These are phyloP conservation scores for Bombylius discolor DNA, from an alignment of 2,888 invertebrate genomes.

Conservation along the genomic window DNA sequence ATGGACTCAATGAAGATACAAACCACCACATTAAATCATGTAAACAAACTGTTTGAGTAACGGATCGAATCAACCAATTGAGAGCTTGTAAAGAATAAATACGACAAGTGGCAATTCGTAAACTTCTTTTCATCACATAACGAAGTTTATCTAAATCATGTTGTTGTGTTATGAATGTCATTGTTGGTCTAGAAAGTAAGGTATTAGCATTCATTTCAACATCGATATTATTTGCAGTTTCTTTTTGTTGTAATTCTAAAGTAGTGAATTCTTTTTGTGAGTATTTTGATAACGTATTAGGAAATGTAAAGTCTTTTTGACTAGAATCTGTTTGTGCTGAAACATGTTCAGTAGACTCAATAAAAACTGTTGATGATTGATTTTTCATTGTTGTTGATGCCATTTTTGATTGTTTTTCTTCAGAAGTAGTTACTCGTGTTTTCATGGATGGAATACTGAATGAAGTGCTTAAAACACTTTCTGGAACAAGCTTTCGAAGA, in stretches of 20 bases:
- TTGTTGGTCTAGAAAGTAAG: slow-evolving; percentile 53
- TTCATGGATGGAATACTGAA: slow-evolving; percentile 26
- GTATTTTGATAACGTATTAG: not conserved
- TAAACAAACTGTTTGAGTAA: slow-evolving; percentile 79
- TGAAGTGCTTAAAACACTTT: slow-evolving; percentile 39
- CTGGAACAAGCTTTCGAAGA: slow-evolving; percentile 64
- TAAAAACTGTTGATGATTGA: not conserved
- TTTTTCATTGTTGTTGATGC: not conserved
- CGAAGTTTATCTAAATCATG: slow-evolving; percentile 75
- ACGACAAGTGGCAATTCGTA: slow-evolving; percentile 65
- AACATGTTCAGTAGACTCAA: not conserved
- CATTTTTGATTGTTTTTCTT: slow-evolving; percentile 3
- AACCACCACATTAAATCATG: slow-evolving; percentile 98
- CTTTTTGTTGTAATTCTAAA: slow-evolving; percentile 7
- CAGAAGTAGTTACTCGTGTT: slow-evolving; percentile 1
- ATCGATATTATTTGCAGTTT: slow-evolving; percentile 14
- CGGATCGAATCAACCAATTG: slow-evolving; percentile 87
- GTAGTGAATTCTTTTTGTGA: not conserved
- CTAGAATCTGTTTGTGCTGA: slow-evolving; percentile 6
- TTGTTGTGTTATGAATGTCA: slow-evolving; percentile 73
- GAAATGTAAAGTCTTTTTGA: slow-evolving; percentile 6
- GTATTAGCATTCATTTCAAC: slow-evolving; percentile 22
- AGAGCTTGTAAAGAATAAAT: slow-evolving; percentile 87
- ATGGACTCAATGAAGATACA: slow-evolving; percentile 62
- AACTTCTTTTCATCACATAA: slow-evolving; percentile 76